A percentile compares a stretch with the other conserved stretches of the same genome.
phyloP scores from a whole-genome alignment of 2,797 vertebrate genomes.

The Oceanodroma leucorhoa region DNA sequence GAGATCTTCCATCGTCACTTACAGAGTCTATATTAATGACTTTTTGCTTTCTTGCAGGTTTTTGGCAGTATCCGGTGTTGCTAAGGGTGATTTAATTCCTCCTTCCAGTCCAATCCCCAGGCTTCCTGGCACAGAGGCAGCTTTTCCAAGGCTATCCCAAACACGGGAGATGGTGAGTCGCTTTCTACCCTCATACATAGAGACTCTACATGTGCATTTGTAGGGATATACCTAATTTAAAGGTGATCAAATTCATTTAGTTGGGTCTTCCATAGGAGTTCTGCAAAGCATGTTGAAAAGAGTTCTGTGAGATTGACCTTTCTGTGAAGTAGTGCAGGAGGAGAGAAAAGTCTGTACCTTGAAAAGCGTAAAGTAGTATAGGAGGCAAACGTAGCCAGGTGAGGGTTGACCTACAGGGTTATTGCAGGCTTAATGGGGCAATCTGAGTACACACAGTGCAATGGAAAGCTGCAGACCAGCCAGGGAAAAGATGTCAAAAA shows the following conservation, averaged over 20 bases:
- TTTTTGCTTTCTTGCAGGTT: neutral
- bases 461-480: neutral
- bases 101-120: neutral
- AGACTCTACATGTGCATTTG: accelerated
- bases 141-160: neutral
- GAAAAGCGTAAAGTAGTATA: neutral
- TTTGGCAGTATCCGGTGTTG: neutral
- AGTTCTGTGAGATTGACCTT: neutral
- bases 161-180: neutral
- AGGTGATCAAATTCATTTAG: neutral
- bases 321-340: neutral
- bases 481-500: neutral
- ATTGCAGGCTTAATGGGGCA: neutral
- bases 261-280: neutral
- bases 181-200: neutral
- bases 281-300: neutral
- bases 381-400: accelerated
- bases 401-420: neutral
- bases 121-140: neutral
- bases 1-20: neutral
- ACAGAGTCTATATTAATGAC: neutral
- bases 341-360: neutral
- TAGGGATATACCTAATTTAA: neutral
- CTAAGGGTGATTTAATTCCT: neutral
- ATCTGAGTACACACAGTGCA: neutral